These are phyloP conservation scores for Cichladusa arquata DNA, from an alignment of 2,113 vertebrate species.

Conservation along the genomic window DNA sequence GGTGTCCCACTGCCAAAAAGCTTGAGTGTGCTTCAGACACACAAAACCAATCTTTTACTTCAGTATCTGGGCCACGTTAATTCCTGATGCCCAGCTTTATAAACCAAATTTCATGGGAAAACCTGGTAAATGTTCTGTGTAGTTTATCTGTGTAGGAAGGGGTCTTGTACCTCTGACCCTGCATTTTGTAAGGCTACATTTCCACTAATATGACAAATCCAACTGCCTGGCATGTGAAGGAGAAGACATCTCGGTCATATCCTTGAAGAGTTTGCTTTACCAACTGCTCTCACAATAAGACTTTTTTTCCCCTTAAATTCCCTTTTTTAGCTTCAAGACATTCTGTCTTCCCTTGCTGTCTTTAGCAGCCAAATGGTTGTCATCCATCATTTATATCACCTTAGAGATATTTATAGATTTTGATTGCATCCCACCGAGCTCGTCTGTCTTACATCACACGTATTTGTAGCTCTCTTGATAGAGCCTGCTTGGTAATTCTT, in stretches of 20 bases:
- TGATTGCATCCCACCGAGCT: background rate
- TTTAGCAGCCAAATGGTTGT: slow-evolving; percentile 32
- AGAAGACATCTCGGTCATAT: background rate
- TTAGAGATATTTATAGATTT: slow-evolving; percentile 42
- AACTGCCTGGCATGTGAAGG: background rate
- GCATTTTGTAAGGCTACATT: background rate
- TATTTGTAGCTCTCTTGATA: background rate
- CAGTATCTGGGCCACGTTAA: background rate
- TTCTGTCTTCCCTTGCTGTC: slow-evolving; percentile 8
- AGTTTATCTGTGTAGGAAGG: background rate
- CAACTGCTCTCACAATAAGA: background rate
- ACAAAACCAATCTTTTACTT: background rate
- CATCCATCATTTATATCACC: slow-evolving; percentile 45
- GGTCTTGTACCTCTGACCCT: background rate
- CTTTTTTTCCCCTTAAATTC: background rate
- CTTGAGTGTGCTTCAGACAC: background rate
- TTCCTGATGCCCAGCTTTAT: background rate
- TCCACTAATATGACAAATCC: background rate
- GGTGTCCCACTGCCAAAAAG: background rate
- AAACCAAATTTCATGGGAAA: background rate
- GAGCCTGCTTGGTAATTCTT: background rate
- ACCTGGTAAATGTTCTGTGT: background rate
- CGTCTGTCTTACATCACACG: background rate
- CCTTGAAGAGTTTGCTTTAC: background rate
- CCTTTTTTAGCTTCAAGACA: slow-evolving; percentile 16